phyloP scores from a whole-genome alignment of 2,113 vertebrate species.

The Nothocercus julius region DNA sequence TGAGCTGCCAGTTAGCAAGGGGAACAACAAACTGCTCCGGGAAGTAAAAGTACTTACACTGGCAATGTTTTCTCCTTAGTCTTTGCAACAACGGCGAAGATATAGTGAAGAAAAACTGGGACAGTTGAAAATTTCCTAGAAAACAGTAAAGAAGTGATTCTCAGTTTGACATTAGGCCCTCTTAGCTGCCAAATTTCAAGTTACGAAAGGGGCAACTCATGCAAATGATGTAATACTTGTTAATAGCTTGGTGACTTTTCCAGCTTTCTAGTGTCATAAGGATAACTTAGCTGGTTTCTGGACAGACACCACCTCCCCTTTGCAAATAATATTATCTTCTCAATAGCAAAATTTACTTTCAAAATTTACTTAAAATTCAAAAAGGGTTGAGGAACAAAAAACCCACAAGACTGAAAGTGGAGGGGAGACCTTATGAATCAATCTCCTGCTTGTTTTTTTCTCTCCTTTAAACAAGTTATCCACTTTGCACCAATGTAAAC shows the following conservation, averaged over 20 bases:
- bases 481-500: neutral
- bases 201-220: neutral
- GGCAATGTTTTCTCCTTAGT: neutral
- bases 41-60: neutral
- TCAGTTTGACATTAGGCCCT: neutral
- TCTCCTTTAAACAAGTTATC: too few relatives aligned
- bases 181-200: neutral
- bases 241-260: accelerated
- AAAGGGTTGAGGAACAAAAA: neutral
- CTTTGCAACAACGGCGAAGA: neutral
- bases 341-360: neutral
- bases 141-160: neutral
- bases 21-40: neutral
- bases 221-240: neutral
- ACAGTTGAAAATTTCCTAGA: neutral
- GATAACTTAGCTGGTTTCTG: neutral
- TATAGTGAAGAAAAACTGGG: neutral
- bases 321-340: neutral
- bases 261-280: neutral
- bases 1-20: neutral
- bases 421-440: neutral
- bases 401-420: neutral
- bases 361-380: neutral
- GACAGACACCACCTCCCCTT: neutral
- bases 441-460: neutral